Base-by-base conservation (phyloP, 2,797 vertebrate genomes). In the Pangasius macronema region DNA sequence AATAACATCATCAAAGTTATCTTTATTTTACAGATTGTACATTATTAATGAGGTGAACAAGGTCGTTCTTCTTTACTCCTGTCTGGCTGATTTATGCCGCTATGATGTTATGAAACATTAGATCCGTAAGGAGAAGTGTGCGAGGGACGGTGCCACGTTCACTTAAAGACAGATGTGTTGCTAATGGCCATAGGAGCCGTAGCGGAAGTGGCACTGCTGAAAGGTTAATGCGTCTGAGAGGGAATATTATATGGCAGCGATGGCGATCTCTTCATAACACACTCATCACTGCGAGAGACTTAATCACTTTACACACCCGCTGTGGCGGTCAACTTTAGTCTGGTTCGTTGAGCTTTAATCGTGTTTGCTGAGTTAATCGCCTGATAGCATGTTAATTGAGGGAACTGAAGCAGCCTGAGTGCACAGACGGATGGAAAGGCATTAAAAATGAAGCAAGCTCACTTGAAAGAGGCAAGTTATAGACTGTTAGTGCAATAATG, bases 161-260 rank as follows among this genome's bases (percentile, higher is more conserved):
- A 22, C 76, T 79, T 94, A 90, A 88, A 86, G 86, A 92, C 86
- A 89, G 88, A 75, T 77, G 79, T 84, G 94, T 92, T 90, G 72
- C 93, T 96, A 96, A 97, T 96, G 94, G 95, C 95, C 95, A 91
- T 42, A 92, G 92, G 96, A 95, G 76, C 6, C 3, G n/a, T 53
- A 10, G 53, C 18, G 5, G 95, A 97, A 82, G 87, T 92, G 91
- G 90, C 91, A 73, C 90, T 51, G 86, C 83, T 82, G 86, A 89
- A 90, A 92, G 91, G 95, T 94, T 94, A 94, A 95, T 94, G 91
- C 92, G 94, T 96, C 95, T 95, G 92, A 86, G 88, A 91, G 90
- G 94, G 94, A 94, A 94, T 89, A 93, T 94, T 93, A 93, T 93
- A 94, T 95, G 94, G 95, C 92, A 93, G 55, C 85, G 84, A 96